A percentile compares a stretch with the other conserved stretches of the same genome.
Evolutionary conservation across 2,113 vertebrate species (phyloP).

Genomic region (Strix uralensis): DNA sequence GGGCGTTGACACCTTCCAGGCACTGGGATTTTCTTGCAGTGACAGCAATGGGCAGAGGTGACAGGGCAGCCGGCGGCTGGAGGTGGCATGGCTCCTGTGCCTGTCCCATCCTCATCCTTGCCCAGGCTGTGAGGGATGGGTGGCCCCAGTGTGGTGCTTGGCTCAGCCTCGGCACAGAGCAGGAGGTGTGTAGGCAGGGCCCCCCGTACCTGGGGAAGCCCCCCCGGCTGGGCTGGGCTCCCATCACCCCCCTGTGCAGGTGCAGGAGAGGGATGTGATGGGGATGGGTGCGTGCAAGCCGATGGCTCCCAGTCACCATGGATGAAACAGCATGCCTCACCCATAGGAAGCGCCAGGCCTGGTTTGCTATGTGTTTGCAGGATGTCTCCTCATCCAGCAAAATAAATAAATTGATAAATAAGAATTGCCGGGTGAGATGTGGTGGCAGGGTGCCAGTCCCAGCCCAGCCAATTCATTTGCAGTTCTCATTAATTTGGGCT

Average conservation of each 20-base stretch:
- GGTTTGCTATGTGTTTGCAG: background rate
- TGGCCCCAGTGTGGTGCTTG: background rate
- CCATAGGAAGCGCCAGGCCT: background rate
- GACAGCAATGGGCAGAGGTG: background rate
- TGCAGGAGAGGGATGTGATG: background rate
- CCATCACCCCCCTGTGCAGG: rapidly evolving
- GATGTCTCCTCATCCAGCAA: conserved; percentile 25
- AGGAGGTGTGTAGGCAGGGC: background rate
- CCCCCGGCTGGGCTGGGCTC: background rate
- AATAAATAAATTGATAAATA: conserved; percentile 13
- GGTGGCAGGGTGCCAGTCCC: conserved; percentile 22
- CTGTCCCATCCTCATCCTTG: background rate
- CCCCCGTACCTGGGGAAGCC: background rate
- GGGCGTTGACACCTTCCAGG: background rate
- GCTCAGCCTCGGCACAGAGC: background rate
- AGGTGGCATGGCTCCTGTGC: background rate
- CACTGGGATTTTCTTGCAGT: background rate
- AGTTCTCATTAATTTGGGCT: conserved; percentile 63
- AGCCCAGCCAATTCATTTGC: conserved; percentile 56
- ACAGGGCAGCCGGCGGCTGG: rapidly evolving
- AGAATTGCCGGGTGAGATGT: background rate
- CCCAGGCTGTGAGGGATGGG: background rate
- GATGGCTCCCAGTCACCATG: background rate
- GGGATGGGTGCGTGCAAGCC: background rate
- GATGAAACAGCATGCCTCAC: rapidly evolving